Conservation (phyloP, 2,797 vertebrate genomes). For the Astyanax mexicanus region DNA sequence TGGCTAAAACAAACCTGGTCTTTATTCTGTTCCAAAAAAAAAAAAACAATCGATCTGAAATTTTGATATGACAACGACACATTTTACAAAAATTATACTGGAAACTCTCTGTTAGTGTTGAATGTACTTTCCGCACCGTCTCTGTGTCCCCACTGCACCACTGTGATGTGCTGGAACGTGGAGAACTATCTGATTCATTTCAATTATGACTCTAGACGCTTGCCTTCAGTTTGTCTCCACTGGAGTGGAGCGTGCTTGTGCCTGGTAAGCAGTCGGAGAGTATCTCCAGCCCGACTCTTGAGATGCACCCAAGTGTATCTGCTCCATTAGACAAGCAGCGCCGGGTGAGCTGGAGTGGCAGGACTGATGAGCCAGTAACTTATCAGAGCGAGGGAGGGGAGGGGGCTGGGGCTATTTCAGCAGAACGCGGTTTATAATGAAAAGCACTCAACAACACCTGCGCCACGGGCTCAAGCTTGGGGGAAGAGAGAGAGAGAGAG, state of each 20-base stretch:
- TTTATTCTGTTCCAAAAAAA: too few relatives aligned
- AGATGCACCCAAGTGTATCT: conserved; percentile 27
- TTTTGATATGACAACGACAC: too few relatives aligned
- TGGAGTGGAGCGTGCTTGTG: background rate
- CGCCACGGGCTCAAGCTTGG: conserved; percentile 18
- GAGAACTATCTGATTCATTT: background rate
- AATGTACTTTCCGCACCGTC: background rate
- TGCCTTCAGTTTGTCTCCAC: background rate
- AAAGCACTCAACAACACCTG: conserved; percentile 44
- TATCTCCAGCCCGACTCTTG: background rate
- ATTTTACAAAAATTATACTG: background rate
- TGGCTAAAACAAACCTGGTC: too few relatives aligned
- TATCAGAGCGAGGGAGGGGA: conserved; percentile 23
- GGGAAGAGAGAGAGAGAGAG: conserved; percentile 1
- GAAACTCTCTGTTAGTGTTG: background rate
- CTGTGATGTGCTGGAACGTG: background rate
- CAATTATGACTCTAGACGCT: background rate
- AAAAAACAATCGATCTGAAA: too few relatives aligned
- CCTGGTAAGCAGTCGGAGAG: background rate
- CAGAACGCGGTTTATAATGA: conserved; percentile 30
- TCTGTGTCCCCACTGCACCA: background rate
- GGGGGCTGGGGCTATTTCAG: conserved; percentile 16
- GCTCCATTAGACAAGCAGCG: conserved; percentile 37
- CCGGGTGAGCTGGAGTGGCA: conserved; percentile 28
- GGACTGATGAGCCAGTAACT: conserved; percentile 36